These are phyloP conservation scores for Columba livia DNA, from an alignment of 2,113 vertebrate species.

Conservation along the genomic window DNA sequence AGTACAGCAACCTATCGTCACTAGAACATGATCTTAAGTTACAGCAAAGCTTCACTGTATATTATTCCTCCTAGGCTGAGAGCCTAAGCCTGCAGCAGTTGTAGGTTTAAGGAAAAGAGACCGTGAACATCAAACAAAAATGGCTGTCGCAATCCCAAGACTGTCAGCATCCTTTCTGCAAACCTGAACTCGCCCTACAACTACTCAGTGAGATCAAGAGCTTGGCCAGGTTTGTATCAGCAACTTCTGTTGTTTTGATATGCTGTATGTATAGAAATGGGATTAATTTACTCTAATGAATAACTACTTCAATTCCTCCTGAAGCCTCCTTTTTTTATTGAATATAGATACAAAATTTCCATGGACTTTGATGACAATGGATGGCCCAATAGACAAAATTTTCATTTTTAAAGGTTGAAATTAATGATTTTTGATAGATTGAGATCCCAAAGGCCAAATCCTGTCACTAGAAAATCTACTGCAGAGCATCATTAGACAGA, in stretches of 20 bases:
- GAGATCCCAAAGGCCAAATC: not conserved
- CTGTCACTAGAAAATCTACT: not conserved
- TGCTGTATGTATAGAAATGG: not conserved
- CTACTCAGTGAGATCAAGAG: not conserved
- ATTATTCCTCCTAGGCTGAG: not conserved
- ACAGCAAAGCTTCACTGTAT: not conserved
- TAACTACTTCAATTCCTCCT: not conserved
- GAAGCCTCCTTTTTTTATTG: not conserved
- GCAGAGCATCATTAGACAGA: not conserved
- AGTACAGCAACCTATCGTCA: not conserved
- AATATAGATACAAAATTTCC: not conserved
- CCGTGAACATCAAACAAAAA: not conserved
- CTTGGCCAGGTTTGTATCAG: not conserved
- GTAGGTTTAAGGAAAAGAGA: not conserved
- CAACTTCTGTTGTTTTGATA: not conserved
- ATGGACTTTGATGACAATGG: not conserved
- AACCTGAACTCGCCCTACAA: not conserved
- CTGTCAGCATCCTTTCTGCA: not conserved
- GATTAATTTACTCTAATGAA: not conserved
- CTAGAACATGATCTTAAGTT: not conserved
- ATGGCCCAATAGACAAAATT: not conserved
- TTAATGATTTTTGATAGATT: not conserved
- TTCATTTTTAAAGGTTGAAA: not conserved
- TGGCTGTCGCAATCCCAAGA: not conserved
- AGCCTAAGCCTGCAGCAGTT: not conserved